A percentile compares a stretch with the other conserved stretches of the same genome.
Evolutionary conservation across 53 echinoderm and acorn worm species (phyloP).

Genomic region (Patiria pectinifera): DNA sequence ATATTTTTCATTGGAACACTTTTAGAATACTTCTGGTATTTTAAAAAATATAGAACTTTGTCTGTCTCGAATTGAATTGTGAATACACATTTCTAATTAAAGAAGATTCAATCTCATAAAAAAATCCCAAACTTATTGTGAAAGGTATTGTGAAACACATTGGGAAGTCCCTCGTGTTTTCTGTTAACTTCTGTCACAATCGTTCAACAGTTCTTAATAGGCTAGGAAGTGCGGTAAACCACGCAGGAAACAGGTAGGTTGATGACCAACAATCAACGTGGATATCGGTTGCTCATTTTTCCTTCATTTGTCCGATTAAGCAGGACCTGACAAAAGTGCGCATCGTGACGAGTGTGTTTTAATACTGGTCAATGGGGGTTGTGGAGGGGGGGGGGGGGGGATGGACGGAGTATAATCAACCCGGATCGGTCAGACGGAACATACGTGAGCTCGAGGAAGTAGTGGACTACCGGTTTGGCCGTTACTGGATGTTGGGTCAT

Average conservation of each 20-base stretch:
- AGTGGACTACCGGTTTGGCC: background rate
- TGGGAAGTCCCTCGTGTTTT: background rate
- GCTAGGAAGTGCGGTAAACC: background rate
- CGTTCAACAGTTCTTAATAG: background rate
- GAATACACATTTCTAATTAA: no score
- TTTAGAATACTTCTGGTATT: no score
- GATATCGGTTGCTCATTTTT: background rate
- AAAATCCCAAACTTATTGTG: no score
- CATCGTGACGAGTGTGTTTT: background rate
- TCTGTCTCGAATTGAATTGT: no score
- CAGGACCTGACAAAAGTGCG: constrained; percentile 24
- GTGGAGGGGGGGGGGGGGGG: background rate
- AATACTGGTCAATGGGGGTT: background rate
- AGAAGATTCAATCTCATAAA: no score
- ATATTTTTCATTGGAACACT: no score
- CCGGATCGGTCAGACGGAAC: background rate
- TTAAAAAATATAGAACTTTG: no score
- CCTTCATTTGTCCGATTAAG: background rate
- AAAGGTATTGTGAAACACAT: background rate
- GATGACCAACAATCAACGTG: background rate
- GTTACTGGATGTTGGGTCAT: background rate
- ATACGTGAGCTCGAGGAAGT: background rate
- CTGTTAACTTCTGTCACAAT: background rate
- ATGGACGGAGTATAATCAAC: background rate
- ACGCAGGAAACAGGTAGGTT: constrained; percentile 16